Percentiles rank a stretch among this genome's conserved stretches.
These are phyloP conservation scores for Leucophenga maculata DNA, from an alignment of 2,888 invertebrate genomes.

Conservation along the genomic window DNA sequence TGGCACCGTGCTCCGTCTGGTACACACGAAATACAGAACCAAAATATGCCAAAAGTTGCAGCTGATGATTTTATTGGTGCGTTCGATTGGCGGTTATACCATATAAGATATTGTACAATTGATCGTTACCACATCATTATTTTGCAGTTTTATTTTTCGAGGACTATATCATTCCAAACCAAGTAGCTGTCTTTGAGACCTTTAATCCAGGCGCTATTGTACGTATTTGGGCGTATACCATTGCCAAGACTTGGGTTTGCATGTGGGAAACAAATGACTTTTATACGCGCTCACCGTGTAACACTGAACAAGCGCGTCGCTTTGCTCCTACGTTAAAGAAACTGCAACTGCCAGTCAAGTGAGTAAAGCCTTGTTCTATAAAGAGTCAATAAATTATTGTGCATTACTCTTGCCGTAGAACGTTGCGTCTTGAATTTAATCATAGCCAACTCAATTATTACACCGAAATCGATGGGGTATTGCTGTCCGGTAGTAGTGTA, in stretches of 20 bases:
- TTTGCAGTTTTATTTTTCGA: slow-evolving; percentile 69
- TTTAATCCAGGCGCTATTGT: slow-evolving; percentile 89
- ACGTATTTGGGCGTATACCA: slow-evolving; percentile 81
- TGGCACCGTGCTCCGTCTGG: slow-evolving; percentile 86
- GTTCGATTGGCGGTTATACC: slow-evolving; percentile 4
- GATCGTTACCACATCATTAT: no score
- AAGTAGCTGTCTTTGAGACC: slow-evolving; percentile 85
- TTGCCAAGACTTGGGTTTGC: slow-evolving; percentile 77
- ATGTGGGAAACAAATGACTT: slow-evolving; percentile 80
- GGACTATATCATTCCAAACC: slow-evolving; percentile 69
- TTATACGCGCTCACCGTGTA: slow-evolving; percentile 38
- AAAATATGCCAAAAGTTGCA: slow-evolving; percentile 78
- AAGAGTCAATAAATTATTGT: not conserved
- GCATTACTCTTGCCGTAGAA: slow-evolving; percentile 73
- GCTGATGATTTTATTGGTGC: slow-evolving; percentile 88
- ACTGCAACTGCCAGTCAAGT: slow-evolving; percentile 76
- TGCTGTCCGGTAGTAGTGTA: slow-evolving; percentile 79
- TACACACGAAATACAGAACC: slow-evolving; percentile 81
- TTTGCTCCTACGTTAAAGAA: slow-evolving; percentile 83
- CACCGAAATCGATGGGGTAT: slow-evolving; percentile 89
- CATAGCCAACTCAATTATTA: slow-evolving; percentile 87
- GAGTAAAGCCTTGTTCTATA: slow-evolving; percentile 42
- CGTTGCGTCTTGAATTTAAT: slow-evolving; percentile 88
- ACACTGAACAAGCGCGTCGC: slow-evolving; percentile 78
- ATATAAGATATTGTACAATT: no score